Evolutionary conservation across 1,140 invertebrate species (phyloP).

Genomic region (Drosophila azteca): DNA sequence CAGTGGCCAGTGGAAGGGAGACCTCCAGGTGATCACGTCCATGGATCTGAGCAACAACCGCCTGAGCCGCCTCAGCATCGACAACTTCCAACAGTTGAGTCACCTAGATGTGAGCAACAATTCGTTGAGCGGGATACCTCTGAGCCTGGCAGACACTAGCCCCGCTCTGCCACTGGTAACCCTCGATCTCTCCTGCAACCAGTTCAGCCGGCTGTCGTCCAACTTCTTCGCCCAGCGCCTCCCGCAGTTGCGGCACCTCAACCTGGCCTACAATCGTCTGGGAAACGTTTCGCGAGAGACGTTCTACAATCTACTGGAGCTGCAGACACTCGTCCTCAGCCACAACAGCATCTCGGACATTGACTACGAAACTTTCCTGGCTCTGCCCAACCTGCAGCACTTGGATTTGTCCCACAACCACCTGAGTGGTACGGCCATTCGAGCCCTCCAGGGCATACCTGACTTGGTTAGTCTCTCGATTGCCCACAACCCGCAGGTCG

Average conservation of each 20-base stretch:
- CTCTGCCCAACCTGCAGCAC: slow-evolving; percentile 89
- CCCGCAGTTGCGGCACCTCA: slow-evolving; percentile 85
- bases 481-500: slow-evolving; percentile 88
- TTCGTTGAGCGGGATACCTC: slow-evolving; percentile 26
- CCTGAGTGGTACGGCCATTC: slow-evolving; percentile 88
- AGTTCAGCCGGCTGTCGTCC: slow-evolving; percentile 80
- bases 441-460: slow-evolving; percentile 89
- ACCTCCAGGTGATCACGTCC: slow-evolving; percentile 46
- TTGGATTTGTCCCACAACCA: slow-evolving; percentile 92
- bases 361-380: slow-evolving; percentile 85
- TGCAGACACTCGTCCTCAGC: slow-evolving; percentile 85
- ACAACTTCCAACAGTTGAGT: slow-evolving; percentile 51
- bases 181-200: slow-evolving; percentile 85
- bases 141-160: slow-evolving; percentile 31
- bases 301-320: slow-evolving; percentile 71
- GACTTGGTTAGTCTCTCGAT: slow-evolving; percentile 91
- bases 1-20: slow-evolving; percentile 54
- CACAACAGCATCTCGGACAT: slow-evolving; percentile 85
- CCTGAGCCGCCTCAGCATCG: slow-evolving; percentile 41
- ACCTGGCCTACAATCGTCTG: slow-evolving; percentile 86
- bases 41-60: slow-evolving; percentile 64
- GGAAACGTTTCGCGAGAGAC: slow-evolving; percentile 79
- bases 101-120: slow-evolving; percentile 65
- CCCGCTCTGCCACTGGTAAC: slow-evolving; percentile 62
- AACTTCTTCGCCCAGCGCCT: slow-evolving; percentile 64